Conservation (phyloP, 1,140 invertebrate species). For the Prorops nasuta region DNA sequence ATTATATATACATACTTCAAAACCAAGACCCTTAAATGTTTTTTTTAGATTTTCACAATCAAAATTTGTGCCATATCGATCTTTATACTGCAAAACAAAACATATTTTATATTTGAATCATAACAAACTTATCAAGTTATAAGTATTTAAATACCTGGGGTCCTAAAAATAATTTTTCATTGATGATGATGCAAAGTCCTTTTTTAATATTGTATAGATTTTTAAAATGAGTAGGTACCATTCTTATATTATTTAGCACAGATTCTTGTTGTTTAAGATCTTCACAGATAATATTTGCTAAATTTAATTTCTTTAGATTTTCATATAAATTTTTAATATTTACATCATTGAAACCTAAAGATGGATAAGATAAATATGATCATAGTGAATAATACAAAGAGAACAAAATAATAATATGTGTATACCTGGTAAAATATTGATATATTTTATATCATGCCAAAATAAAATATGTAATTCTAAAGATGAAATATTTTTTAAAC, state of each 20-base stretch:
- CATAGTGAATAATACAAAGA: background rate
- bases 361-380: background rate
- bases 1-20: slow-evolving; percentile 5
- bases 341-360: slow-evolving; percentile 8
- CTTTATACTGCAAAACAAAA: slow-evolving; percentile 23
- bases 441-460: slow-evolving; percentile 28
- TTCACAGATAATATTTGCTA: slow-evolving; percentile 14
- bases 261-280: slow-evolving; percentile 9
- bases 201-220: slow-evolving; percentile 15
- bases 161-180: slow-evolving; percentile 22
- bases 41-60: slow-evolving; percentile 19
- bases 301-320: slow-evolving; percentile 18
- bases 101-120: slow-evolving; percentile 1
- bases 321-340: slow-evolving; percentile 19
- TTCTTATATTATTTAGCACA: background rate
- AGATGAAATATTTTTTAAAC: slow-evolving; percentile 12
- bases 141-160: slow-evolving; percentile 10
- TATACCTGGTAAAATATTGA: slow-evolving; percentile 23
- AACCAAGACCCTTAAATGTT: slow-evolving; percentile 27
- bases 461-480: slow-evolving; percentile 35
- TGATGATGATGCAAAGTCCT: slow-evolving; percentile 33
- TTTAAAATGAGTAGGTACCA: background rate
- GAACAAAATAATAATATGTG: background rate
- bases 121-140: background rate
- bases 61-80: slow-evolving; percentile 13